Conservation (phyloP, 1,140 invertebrate genomes). For the Micrasema longulum region DNA sequence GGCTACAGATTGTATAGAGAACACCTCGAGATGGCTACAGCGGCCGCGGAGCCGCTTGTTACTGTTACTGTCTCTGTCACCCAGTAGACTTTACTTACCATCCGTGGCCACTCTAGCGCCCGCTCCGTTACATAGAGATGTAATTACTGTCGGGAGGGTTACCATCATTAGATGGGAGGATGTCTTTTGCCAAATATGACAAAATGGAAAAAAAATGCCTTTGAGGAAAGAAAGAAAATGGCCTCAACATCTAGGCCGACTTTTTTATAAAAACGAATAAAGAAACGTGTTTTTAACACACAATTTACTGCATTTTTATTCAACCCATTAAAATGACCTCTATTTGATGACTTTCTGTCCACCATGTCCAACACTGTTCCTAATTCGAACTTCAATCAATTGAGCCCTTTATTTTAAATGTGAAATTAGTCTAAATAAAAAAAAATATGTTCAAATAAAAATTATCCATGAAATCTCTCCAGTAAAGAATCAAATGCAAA, state of each 20-base stretch:
- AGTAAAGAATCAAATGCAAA: too few species aligned
- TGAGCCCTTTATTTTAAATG: too few species aligned
- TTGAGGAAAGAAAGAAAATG: slow-evolving; percentile 32
- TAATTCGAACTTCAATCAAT: too few species aligned
- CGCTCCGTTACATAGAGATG: slow-evolving; percentile 16
- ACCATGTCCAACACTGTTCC: too few species aligned
- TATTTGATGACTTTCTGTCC: too few species aligned
- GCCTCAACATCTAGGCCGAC: slow-evolving; percentile 44
- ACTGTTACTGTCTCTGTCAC: slow-evolving; percentile 38
- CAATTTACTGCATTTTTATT: slow-evolving; percentile 41
- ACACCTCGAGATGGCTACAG: slow-evolving; percentile 24
- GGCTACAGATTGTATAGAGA: slow-evolving; percentile 32
- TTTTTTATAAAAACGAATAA: slow-evolving; percentile 50
- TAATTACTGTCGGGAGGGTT: slow-evolving; percentile 14
- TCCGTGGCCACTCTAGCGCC: slow-evolving; percentile 1
- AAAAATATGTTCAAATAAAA: too few species aligned
- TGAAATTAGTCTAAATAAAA: too few species aligned
- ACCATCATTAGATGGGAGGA: background rate
- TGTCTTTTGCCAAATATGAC: slow-evolving; percentile 37
- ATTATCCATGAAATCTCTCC: too few species aligned
- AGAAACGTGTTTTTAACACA: slow-evolving; percentile 53
- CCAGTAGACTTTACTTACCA: slow-evolving; percentile 40
- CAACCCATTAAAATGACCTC: too few species aligned
- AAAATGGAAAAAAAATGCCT: slow-evolving; percentile 41
- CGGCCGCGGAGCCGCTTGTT: slow-evolving; percentile 1